Conservation (phyloP, 64 coral and sea anemone species). For the Dendrophyllia cribrosa region DNA sequence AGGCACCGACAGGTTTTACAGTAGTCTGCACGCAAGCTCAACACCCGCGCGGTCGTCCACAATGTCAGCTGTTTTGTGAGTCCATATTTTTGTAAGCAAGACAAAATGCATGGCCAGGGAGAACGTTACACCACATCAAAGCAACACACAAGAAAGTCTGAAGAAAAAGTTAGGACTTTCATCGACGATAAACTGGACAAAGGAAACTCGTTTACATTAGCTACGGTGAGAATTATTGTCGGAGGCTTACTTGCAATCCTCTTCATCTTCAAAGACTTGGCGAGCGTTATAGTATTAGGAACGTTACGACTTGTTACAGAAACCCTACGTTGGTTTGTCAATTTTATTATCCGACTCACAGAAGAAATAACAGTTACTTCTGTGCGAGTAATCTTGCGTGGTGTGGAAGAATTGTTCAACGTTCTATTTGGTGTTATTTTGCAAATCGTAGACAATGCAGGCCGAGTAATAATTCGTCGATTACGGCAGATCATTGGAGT, state of each 20-base stretch:
- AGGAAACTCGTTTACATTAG: not conserved
- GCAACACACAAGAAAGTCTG: not conserved
- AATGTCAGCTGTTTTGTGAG: too few species aligned
- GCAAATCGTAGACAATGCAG: not conserved
- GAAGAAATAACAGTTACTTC: not conserved
- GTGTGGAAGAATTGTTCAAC: not conserved
- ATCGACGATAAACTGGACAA: not conserved
- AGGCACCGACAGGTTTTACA: too few species aligned
- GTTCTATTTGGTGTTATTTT: not conserved
- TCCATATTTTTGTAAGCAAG: too few species aligned
- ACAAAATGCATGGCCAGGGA: too few species aligned
- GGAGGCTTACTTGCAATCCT: not conserved
- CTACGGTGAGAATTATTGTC: not conserved
- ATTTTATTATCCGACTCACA: not conserved
- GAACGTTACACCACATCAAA: not conserved
- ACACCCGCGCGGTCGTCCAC: too few species aligned
- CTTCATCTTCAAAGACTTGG: conserved; percentile 10
- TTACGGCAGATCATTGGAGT: not conserved
- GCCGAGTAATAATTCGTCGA: not conserved
- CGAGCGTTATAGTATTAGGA: not conserved
- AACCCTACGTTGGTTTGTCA: not conserved
- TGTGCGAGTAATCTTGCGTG: not conserved
- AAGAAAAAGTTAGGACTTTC: not conserved
- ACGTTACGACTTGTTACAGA: not conserved
- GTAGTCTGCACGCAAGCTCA: too few species aligned